Percentiles rank a stretch among this genome's conserved stretches.
Evolutionary conservation across 2,888 invertebrate genomes (phyloP).

Genomic region (Rotaria socialis): DNA sequence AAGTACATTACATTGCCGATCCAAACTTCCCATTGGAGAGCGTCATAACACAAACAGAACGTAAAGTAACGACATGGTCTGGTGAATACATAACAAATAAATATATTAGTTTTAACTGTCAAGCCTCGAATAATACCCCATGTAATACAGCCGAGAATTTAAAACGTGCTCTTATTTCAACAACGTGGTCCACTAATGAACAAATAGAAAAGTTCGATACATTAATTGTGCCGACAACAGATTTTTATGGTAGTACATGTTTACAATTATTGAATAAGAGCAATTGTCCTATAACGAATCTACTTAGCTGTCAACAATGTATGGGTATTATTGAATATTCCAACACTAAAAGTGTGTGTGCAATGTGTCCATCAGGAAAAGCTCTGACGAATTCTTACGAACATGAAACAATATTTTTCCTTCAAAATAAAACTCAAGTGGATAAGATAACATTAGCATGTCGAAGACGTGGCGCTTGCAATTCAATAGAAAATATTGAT

Average conservation of each 20-base stretch:
- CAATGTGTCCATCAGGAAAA: neutral
- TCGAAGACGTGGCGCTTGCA: neutral
- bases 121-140: neutral
- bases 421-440: neutral
- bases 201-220: neutral
- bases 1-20: neutral
- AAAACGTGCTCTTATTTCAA: neutral
- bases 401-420: neutral
- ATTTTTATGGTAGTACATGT: neutral
- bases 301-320: neutral
- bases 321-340: neutral
- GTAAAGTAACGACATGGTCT: neutral
- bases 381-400: neutral
- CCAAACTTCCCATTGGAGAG: neutral
- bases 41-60: neutral
- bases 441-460: neutral
- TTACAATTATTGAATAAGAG: neutral
- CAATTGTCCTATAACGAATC: neutral
- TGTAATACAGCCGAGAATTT: neutral
- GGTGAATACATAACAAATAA: neutral
- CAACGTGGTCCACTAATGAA: neutral
- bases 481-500: constrained; percentile 6
- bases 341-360: neutral
- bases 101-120: neutral
- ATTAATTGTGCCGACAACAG: constrained; percentile 14